phyloP scores from a whole-genome alignment of 1,140 invertebrate genomes.

The Brachystomella parvula region DNA sequence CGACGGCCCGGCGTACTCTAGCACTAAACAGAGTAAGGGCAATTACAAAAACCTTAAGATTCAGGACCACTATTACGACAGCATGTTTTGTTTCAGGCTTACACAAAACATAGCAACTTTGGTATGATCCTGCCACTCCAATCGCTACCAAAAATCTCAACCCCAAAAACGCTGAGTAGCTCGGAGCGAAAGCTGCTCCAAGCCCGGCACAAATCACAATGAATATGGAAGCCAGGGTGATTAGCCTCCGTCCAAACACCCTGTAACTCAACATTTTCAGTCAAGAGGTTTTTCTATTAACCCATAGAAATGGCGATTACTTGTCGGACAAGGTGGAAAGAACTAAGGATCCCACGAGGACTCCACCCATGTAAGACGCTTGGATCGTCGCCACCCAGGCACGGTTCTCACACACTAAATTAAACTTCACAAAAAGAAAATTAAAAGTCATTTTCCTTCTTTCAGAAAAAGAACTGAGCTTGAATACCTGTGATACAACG shows the following conservation, averaged over 20 bases:
- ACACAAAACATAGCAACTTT: no score
- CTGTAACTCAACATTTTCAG: no score
- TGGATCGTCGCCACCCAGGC: constrained; percentile 32
- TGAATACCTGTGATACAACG: no score
- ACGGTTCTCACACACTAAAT: constrained; percentile 36
- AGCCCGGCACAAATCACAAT: neutral
- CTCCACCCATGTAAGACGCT: constrained; percentile 23
- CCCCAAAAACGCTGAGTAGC: neutral
- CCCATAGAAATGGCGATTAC: no score
- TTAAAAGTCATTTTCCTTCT: no score
- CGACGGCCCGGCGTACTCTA: constrained; percentile 22
- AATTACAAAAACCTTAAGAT: no score
- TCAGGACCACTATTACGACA: no score
- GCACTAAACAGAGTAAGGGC: constrained; percentile 13
- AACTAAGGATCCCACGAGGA: neutral
- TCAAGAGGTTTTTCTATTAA: no score
- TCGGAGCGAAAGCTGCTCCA: neutral
- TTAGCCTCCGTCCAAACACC: neutral
- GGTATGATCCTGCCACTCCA: neutral
- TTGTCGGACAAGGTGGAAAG: constrained; percentile 3
- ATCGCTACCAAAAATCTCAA: neutral
- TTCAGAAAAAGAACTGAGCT: no score
- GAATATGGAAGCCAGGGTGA: neutral
- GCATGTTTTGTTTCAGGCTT: no score
- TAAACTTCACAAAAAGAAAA: no score